Base-by-base conservation (phyloP, 2,113 vertebrate species). In the Typhlomys cinereus region DNA sequence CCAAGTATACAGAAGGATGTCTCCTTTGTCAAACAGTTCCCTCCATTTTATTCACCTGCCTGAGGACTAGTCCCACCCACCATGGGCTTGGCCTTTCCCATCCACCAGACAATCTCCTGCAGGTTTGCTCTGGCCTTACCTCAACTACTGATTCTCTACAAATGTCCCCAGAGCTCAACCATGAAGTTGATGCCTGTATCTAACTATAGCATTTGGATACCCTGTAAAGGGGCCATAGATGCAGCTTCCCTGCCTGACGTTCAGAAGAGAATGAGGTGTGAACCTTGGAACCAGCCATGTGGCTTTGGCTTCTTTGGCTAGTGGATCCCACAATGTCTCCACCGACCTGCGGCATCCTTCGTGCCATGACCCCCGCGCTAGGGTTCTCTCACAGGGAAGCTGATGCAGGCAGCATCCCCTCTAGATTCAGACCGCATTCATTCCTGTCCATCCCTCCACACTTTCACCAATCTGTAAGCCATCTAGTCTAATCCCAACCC, bases 381-480 rank as follows among this genome's bases (percentile, higher is more conserved):
- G 12, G 12, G 8, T 3, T 9, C 66, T 67, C 2, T 36, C 36
- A 4, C 54, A 18, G 46, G 62, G 12, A 8, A 23, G 31, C 46
- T 0, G 3, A 23, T 2, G 4, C 52, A 0, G 2, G 2, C 12
- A 0, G 0, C 12, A 0, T 18, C 21, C 44, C 31, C 46, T 18
- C 15, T 2, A 27, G 4, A 4, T 54, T 64, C 61, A 34, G 8
- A 52, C 46, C 6, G 5, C 3, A 13, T 36, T 79, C 17, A 71
- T n/a, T 64, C 25, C 54, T 20, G 18, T 2, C 54, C 20, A 0
- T 3, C 46, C 13, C 27, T 31, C 69, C 1, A 4, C 9, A n/a
- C 54, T 27, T 5, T 66, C 1, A 36, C 17, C 31, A 8, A 13
- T 48, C 17, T 57, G 25, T 48, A 52, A 46, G 39, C 15, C n/a